phyloP scores from a whole-genome alignment of 2,797 vertebrate genomes.

The Rallus crepitans region DNA sequence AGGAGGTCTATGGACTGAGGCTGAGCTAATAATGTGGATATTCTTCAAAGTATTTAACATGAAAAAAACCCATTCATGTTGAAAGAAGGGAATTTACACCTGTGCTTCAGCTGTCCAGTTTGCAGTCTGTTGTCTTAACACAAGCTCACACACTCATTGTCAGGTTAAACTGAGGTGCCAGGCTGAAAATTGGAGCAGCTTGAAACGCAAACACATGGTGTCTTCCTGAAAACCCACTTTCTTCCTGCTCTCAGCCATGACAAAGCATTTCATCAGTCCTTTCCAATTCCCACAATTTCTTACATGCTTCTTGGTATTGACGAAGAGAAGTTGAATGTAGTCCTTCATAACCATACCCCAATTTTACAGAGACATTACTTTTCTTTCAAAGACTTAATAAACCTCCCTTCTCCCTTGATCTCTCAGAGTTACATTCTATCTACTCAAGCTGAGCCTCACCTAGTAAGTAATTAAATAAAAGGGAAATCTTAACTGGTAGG shows the following conservation, averaged over 20 bases:
- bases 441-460: neutral
- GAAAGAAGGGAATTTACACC: constrained; percentile 23
- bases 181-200: constrained; percentile 23
- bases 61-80: neutral
- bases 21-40: neutral
- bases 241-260: neutral
- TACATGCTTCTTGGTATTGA: neutral
- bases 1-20: neutral
- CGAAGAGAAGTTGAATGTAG: neutral
- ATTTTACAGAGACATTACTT: neutral
- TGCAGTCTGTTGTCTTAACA: neutral
- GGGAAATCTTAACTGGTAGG: neutral
- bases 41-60: neutral
- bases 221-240: neutral
- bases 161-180: constrained; percentile 28
- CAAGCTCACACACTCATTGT: constrained; percentile 14
- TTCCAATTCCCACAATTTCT: neutral
- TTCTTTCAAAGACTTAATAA: neutral
- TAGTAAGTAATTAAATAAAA: neutral
- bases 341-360: neutral
- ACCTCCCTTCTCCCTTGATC: neutral
- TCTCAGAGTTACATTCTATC: neutral
- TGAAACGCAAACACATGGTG: constrained; percentile 24
- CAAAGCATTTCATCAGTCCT: neutral
- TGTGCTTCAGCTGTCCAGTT: constrained; percentile 20